A percentile compares a stretch with the other conserved stretches of the same genome.
Conservation (phyloP, 2,797 vertebrate genomes). For the Scarus forsteni region DNA sequence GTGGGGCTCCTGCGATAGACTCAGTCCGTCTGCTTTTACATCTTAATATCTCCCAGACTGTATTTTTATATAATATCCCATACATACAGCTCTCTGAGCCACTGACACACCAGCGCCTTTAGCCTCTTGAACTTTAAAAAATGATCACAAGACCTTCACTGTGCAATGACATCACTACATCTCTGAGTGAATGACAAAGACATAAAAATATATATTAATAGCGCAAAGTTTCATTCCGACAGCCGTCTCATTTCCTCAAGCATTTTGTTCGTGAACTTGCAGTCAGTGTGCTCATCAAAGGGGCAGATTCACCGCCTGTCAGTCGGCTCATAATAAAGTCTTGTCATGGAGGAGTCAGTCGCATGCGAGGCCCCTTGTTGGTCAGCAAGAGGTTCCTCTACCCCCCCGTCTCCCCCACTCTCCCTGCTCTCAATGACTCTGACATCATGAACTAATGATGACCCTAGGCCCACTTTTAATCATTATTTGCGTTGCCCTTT, state of each 20-base stretch:
- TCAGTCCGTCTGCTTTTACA: conserved; percentile 18
- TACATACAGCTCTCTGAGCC: conserved; percentile 46
- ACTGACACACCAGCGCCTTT: conserved; percentile 67
- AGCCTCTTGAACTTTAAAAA: conserved; percentile 69
- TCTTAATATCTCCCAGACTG: conserved; percentile 26
- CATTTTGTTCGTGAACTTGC: conserved; percentile 56
- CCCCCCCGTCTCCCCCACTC: conserved; percentile 19
- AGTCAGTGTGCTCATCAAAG: conserved; percentile 70
- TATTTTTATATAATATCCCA: conserved; percentile 28
- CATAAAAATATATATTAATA: conserved; percentile 63
- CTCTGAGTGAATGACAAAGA: conserved; percentile 57
- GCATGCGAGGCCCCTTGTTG: conserved; percentile 64
- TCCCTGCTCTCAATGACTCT: conserved; percentile 64
- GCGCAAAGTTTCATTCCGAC: conserved; percentile 61
- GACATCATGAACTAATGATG: conserved; percentile 83
- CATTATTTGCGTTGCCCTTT: conserved; percentile 83
- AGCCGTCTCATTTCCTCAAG: conserved; percentile 73
- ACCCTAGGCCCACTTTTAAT: conserved; percentile 83
- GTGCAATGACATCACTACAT: conserved; percentile 53
- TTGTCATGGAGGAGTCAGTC: conserved; percentile 59
- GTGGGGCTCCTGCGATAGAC: conserved; percentile 13
- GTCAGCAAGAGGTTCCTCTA: conserved; percentile 76
- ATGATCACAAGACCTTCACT: conserved; percentile 44
- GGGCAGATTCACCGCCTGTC: conserved; percentile 63
- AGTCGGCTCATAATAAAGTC: conserved; percentile 64